Conservation (phyloP, 2,888 invertebrate genomes). For the Ctenicera cuprea region DNA sequence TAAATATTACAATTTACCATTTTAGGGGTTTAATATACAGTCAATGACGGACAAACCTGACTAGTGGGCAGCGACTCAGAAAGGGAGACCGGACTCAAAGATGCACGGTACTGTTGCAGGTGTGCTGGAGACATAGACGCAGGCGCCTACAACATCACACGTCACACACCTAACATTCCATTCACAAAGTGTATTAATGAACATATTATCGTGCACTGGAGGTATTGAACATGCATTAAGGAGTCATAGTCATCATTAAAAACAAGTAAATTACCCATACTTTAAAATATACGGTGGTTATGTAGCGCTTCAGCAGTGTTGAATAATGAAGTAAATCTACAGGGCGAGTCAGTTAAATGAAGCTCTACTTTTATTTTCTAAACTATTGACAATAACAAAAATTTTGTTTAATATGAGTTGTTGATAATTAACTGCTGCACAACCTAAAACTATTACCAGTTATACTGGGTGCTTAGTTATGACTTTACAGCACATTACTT, state of each 20-base stretch:
- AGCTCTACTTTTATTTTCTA: too few species aligned
- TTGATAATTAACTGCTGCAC: too few species aligned
- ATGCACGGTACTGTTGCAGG: slow-evolving; percentile 84
- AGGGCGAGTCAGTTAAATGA: too few species aligned
- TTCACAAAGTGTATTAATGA: slow-evolving; percentile 51
- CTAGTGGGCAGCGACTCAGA: slow-evolving; percentile 88
- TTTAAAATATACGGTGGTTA: background rate
- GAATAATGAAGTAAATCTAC: too few species aligned
- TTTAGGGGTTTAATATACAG: slow-evolving; percentile 41
- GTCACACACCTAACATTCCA: slow-evolving; percentile 60
- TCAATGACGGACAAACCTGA: slow-evolving; percentile 78
- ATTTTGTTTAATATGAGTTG: too few species aligned
- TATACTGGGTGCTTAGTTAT: too few species aligned
- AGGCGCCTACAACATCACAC: slow-evolving; percentile 83
- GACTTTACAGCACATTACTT: too few species aligned
- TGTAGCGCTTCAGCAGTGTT: too few species aligned
- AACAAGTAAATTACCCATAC: slow-evolving; percentile 3
- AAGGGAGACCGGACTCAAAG: slow-evolving; percentile 77
- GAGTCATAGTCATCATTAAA: background rate
- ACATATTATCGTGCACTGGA: slow-evolving; percentile 47
- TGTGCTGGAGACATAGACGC: slow-evolving; percentile 94
- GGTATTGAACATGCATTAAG: slow-evolving; percentile 27
- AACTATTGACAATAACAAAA: too few species aligned
- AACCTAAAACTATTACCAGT: too few species aligned
- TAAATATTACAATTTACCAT: slow-evolving; percentile 21